Percentiles rank a stretch among this genome's conserved stretches.
Evolutionary conservation across 2,888 invertebrate species (phyloP).

Genomic region (Taenaris catops): DNA sequence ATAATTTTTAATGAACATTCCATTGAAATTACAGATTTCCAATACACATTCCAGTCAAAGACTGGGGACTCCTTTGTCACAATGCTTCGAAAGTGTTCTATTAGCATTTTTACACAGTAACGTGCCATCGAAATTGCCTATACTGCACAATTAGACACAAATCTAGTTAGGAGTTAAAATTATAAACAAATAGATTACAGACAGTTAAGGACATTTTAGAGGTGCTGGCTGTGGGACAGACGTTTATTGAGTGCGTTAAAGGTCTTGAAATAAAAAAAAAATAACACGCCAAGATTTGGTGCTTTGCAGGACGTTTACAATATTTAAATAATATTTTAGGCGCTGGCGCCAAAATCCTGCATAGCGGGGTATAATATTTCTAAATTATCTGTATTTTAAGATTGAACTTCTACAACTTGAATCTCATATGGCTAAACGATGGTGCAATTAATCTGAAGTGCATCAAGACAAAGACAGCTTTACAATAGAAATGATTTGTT

Average conservation of each 20-base stretch:
- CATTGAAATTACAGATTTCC: conserved; percentile 14
- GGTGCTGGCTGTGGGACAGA: conserved; percentile 33
- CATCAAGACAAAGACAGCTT: conserved; percentile 4
- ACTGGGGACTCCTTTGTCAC: conserved; percentile 9
- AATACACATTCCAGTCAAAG: conserved; percentile 15
- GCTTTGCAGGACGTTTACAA: conserved; percentile 3
- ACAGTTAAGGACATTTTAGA: conserved; percentile 41
- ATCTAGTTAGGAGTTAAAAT: conserved; percentile 72
- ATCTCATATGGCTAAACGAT: neutral
- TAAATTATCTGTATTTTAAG: conserved; percentile 1
- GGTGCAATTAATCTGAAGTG: conserved; percentile 1
- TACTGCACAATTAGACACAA: conserved; percentile 73
- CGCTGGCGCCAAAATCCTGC: conserved; percentile 21
- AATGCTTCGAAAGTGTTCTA: conserved; percentile 18
- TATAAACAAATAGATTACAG: conserved; percentile 63
- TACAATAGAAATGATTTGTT: conserved; percentile 1
- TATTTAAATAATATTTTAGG: conserved; percentile 6
- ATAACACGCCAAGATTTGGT: conserved; percentile 1
- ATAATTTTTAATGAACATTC: conserved; percentile 20
- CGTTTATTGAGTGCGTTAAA: conserved; percentile 8
- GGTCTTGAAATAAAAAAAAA: neutral
- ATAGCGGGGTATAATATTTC: conserved; percentile 11
- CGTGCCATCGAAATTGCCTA: conserved; percentile 26
- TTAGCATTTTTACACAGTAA: conserved; percentile 22
- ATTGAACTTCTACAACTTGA: neutral